These are phyloP conservation scores for Lordiphosa clarofinis DNA, from an alignment of 1,140 invertebrate genomes.

Conservation along the genomic window DNA sequence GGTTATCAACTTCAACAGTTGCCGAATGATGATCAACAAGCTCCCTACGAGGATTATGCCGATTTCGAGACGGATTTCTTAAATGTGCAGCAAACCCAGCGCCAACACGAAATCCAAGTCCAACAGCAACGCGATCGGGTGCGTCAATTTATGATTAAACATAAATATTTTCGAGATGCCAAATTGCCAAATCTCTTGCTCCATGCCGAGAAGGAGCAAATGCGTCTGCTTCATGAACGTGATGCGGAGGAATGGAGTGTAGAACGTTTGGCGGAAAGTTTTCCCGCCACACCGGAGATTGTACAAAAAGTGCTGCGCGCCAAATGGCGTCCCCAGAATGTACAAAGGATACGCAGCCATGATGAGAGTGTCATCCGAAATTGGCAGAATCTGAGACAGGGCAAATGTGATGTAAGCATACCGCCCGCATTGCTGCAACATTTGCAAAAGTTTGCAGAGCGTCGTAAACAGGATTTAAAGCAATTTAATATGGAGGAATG, in stretches of 20 bases:
- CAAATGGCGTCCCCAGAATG: conserved; percentile 83
- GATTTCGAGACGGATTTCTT: conserved; percentile 81
- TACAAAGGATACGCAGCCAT: conserved; percentile 82
- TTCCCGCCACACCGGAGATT: conserved; percentile 85
- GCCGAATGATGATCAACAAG: conserved; percentile 22
- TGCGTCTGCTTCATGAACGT: conserved; percentile 84
- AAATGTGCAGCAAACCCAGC: conserved; percentile 71
- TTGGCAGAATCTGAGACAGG: conserved; percentile 84
- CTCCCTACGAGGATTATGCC: conserved; percentile 75
- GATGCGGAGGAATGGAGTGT: conserved; percentile 87
- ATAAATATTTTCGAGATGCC: conserved; percentile 87
- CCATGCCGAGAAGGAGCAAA: conserved; percentile 91
- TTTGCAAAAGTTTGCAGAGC: conserved; percentile 83
- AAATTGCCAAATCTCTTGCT: conserved; percentile 88
- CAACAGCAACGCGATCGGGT: conserved; percentile 78
- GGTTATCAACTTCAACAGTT: conserved; percentile 57
- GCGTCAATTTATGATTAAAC: conserved; percentile 83
- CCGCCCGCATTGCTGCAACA: conserved; percentile 81
- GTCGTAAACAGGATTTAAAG: conserved; percentile 38
- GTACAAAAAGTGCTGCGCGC: conserved; percentile 83
- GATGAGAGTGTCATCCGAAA: conserved; percentile 84
- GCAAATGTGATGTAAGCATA: conserved; percentile 80
- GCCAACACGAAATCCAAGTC: conserved; percentile 78
- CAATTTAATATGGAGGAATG: conserved; percentile 39
- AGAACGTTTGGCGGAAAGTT: conserved; percentile 87